Evolutionary conservation across 2,888 invertebrate genomes (phyloP).

Genomic region (Lepidocyrtoides sp.): DNA sequence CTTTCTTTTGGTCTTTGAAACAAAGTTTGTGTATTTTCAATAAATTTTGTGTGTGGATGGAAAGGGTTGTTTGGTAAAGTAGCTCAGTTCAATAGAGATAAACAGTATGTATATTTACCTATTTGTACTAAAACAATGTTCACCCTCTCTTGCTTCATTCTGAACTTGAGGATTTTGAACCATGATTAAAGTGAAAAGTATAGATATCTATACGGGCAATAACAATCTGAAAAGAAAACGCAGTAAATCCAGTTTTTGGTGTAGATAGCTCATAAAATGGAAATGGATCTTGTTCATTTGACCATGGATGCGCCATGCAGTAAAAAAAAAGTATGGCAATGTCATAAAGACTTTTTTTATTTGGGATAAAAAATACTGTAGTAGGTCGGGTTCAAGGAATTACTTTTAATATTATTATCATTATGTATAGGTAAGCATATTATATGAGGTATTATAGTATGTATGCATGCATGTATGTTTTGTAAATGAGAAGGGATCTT

Average conservation of each 20-base stretch:
- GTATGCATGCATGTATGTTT: conserved; percentile 37
- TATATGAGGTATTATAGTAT: not conserved
- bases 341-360: conserved; percentile 49
- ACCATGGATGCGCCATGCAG: conserved; percentile 17
- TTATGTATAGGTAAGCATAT: not conserved
- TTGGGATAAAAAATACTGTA: conserved; percentile 7
- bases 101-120: not conserved
- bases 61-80: not conserved
- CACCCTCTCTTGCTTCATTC: not conserved
- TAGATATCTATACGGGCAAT: not conserved
- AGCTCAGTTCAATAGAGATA: not conserved
- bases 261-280: conserved; percentile 65
- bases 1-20: not conserved
- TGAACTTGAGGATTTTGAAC: not conserved
- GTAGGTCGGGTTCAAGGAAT: conserved; percentile 57
- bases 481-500: conserved; percentile 22
- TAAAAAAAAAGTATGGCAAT: conserved; percentile 23
- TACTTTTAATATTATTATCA: conserved; percentile 30
- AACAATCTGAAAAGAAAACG: conserved; percentile 17
- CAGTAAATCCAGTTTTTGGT: conserved; percentile 51
- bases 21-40: not conserved
- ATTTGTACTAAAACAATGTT: not conserved
- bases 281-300: conserved; percentile 56
- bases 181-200: not conserved
- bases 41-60: not conserved